These are phyloP conservation scores for Drosophila anomelani DNA, from an alignment of 2,888 invertebrate genomes.

Conservation along the genomic window DNA sequence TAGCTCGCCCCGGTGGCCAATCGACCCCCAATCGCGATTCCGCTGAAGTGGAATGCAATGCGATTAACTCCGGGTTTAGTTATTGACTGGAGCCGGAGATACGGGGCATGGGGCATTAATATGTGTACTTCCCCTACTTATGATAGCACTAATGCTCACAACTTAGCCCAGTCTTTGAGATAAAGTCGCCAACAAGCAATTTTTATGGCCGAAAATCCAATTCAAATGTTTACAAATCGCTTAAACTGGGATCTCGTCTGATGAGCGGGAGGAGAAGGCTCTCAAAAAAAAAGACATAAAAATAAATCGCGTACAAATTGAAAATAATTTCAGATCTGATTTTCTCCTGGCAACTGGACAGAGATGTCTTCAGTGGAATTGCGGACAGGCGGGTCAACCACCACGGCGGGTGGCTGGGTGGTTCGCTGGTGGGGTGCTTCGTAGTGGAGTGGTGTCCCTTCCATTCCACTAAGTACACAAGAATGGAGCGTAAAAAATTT, in stretches of 20 bases:
- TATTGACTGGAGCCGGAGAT: constrained; percentile 29
- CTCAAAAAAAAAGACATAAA: constrained; percentile 76
- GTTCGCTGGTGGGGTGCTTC: not conserved
- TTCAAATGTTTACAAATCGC: constrained; percentile 83
- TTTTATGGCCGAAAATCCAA: constrained; percentile 81
- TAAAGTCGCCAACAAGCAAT: constrained; percentile 71
- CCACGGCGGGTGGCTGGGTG: constrained; percentile 32
- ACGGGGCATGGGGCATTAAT: constrained; percentile 48
- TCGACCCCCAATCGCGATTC: constrained; percentile 53
- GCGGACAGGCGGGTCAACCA: constrained; percentile 54
- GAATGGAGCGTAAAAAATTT: constrained; percentile 75
- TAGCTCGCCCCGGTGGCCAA: constrained; percentile 37
- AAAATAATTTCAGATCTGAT: constrained; percentile 83
- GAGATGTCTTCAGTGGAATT: constrained; percentile 39
- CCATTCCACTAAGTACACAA: constrained; percentile 79
- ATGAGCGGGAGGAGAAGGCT: constrained; percentile 37
- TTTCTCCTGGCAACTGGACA: constrained; percentile 69
- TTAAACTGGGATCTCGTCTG: constrained; percentile 66
- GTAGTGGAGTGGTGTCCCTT: constrained; percentile 37
- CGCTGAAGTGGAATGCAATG: constrained; percentile 66
- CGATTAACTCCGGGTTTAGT: constrained; percentile 73
- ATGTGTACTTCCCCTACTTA: constrained; percentile 60
- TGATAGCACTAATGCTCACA: constrained; percentile 61
- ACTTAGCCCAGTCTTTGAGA: constrained; percentile 65
- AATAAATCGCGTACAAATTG: constrained; percentile 84